phyloP scores from a whole-genome alignment of 2,888 invertebrate genomes.

The Raillietiella orientalis region DNA sequence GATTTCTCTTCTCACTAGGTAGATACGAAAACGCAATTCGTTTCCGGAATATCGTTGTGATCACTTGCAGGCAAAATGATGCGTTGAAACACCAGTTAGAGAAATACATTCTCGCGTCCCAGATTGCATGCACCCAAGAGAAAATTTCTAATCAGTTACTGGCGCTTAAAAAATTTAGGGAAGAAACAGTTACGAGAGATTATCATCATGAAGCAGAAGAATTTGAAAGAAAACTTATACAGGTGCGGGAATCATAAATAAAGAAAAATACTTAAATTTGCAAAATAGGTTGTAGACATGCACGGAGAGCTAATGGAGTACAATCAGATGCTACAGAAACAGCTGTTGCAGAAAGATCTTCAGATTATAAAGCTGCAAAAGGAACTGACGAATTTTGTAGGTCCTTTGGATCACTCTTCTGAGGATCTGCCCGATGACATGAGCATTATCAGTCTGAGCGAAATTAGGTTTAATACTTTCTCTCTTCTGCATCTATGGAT shows the following conservation, averaged over 20 bases:
- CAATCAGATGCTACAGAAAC: constrained; percentile 41
- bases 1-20: no score
- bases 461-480: no score
- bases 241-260: constrained; percentile 10
- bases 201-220: constrained; percentile 41
- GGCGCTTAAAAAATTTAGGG: constrained; percentile 10
- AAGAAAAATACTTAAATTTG: not conserved
- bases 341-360: constrained; percentile 26
- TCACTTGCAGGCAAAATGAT: constrained; percentile 45
- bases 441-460: constrained; percentile 9
- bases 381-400: constrained; percentile 28
- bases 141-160: constrained; percentile 12
- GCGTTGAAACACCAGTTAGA: constrained; percentile 46
- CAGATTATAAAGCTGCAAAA: constrained; percentile 22
- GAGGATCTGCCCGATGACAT: constrained; percentile 13
- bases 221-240: constrained; percentile 54
- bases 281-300: constrained; percentile 28
- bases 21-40: no score
- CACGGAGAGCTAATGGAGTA: constrained; percentile 78
- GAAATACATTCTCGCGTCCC: constrained; percentile 61
- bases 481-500: constrained; percentile 46
- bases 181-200: no score
- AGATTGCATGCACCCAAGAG: constrained; percentile 30
- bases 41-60: no score
- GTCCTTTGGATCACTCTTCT: constrained; percentile 16